Base-by-base conservation (phyloP, 2,797 vertebrate species). In the Hipposideros larvatus region DNA sequence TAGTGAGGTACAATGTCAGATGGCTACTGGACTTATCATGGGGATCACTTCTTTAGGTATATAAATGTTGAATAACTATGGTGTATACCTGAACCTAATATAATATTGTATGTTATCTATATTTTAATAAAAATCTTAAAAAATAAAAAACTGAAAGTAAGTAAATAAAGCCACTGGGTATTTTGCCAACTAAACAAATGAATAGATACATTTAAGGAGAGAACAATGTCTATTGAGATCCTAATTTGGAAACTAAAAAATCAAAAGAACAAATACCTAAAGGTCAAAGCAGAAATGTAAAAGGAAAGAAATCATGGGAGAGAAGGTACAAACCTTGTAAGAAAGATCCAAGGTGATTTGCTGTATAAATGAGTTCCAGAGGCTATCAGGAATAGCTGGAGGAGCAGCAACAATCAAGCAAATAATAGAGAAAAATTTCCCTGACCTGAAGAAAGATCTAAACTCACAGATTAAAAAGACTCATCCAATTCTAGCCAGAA, bases 241-340 rank as follows among this genome's bases (percentile, higher is more conserved):
- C 13, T 80, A 75, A 88, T 26, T 85, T 59, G 75, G 19, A 94
- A 95, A 92, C 10, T 26, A 68, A n/a, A 94, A 63, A 80, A 79
- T 85, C 9, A 48, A 79, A 94, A 70, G 18, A 87, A 37, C 26
- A 63, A 79, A 57, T 75, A 89, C 8, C 2, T 73, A 57, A 74
- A 86, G 34, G 41, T 51, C 37, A 84, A 95, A 79, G 31, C 14
- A 87, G 26, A 66, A 80, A 66, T 77, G 28, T 63, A 31, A 48
- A 92, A 92, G n/a, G 53, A 87, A 92, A 90, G 16, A 87, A 87
- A 85, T 93, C 41, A 65, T 43, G 19, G 15, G 41, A 7, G 7
- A 31, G 14, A 66, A 28, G 8, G 46, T 37, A 89, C 66, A 19
- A 91, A 3, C 31, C 51, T 51, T 71, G 8, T 18, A 74, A 78